These are phyloP conservation scores for Mayetiola destructor DNA, from an alignment of 2,888 invertebrate genomes.

Conservation along the genomic window DNA sequence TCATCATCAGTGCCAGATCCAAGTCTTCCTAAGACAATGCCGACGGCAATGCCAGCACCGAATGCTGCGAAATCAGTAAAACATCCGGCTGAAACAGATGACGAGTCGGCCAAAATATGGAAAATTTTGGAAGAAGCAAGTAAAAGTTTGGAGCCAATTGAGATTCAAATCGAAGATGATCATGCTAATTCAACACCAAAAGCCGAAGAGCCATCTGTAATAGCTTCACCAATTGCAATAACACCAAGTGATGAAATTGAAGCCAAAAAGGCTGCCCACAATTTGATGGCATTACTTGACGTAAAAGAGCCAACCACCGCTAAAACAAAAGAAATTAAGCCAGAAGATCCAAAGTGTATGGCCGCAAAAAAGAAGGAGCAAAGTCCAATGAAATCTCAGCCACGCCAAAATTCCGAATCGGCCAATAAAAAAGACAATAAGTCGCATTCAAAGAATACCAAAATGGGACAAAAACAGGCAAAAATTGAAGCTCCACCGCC, in stretches of 20 bases:
- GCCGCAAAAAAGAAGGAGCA: background rate
- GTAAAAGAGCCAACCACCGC: background rate
- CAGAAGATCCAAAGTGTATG: background rate
- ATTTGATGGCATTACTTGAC: background rate
- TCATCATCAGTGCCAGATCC: too few species aligned
- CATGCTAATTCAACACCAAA: background rate
- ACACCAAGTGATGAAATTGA: background rate
- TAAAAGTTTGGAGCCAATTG: conserved; percentile 7
- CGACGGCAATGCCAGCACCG: background rate
- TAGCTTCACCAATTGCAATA: background rate
- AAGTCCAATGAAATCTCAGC: background rate
- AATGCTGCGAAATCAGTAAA: background rate
- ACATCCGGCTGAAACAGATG: background rate
- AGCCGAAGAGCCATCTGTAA: background rate
- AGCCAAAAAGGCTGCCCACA: background rate
- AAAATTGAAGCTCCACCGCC: background rate
- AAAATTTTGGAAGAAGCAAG: conserved; percentile 8
- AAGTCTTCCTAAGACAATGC: too few species aligned
- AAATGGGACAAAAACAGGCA: background rate
- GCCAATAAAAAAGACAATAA: background rate
- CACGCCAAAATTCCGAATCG: too few species aligned
- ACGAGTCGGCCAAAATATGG: conserved; percentile 7
- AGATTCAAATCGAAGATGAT: conserved; percentile 4
- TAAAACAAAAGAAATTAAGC: background rate
- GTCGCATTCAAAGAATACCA: background rate